phyloP scores from a whole-genome alignment of 2,888 invertebrate genomes.

The Dryadula phaetusa region DNA sequence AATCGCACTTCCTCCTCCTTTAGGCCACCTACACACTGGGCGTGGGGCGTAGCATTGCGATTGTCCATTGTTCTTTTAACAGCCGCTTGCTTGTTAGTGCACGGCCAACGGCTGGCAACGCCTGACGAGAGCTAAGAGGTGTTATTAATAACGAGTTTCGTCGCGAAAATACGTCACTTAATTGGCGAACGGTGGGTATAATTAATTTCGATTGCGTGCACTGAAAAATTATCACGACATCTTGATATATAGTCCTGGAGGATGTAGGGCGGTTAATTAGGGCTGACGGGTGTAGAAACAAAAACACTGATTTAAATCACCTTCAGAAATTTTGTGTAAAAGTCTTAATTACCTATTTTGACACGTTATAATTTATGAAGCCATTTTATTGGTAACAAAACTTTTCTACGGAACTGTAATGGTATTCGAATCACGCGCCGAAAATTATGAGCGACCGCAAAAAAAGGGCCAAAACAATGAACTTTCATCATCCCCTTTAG shows the following conservation, averaged over 20 bases:
- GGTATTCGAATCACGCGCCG: conserved; percentile 56
- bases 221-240: conserved; percentile 32
- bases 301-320: conserved; percentile 5
- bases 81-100: conserved; percentile 76
- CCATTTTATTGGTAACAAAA: background rate
- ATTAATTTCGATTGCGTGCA: conserved; percentile 45
- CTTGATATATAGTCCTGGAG: conserved; percentile 16
- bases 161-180: conserved; percentile 65
- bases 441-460: conserved; percentile 67
- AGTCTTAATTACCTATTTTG: background rate
- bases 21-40: conserved; percentile 49
- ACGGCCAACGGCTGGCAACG: conserved; percentile 55
- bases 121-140: conserved; percentile 59
- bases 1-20: conserved; percentile 40
- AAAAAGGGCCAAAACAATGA: conserved; percentile 76
- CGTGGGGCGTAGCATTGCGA: conserved; percentile 59
- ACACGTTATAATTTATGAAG: conserved; percentile 12
- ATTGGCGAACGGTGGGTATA: conserved; percentile 54
- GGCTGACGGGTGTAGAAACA: conserved; percentile 11
- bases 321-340: background rate
- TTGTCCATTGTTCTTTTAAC: conserved; percentile 83
- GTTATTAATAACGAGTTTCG: conserved; percentile 68
- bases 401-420: background rate
- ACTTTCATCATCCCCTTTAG: conserved; percentile 60
- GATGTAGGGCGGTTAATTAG: conserved; percentile 16